Conservation (phyloP, 2,113 vertebrate species). For the Paedocypris sp. region DNA sequence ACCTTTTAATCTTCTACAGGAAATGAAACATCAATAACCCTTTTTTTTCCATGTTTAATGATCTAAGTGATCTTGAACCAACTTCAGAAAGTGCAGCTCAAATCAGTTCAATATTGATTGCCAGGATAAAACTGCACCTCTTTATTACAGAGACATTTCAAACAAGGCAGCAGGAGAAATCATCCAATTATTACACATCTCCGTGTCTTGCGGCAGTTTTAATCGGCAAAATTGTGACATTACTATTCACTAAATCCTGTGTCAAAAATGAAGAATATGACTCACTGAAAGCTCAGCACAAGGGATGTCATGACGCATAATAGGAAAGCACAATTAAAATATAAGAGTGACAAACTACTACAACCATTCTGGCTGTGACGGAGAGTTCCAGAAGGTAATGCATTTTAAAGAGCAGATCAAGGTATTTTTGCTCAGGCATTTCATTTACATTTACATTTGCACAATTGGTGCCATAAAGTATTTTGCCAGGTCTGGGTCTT, state of each 20-base stretch:
- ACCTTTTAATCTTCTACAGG: too few relatives aligned
- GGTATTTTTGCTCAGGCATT: constrained; percentile 4
- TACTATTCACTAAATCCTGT: not conserved
- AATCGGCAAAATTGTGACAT: constrained; percentile 8
- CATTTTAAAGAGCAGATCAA: constrained; percentile 7
- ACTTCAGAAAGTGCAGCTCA: not conserved
- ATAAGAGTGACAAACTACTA: not conserved
- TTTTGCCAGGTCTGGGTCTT: not conserved
- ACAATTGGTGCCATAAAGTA: not conserved
- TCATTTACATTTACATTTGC: too few relatives aligned
- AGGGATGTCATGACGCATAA: constrained; percentile 9
- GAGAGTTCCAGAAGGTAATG: constrained; percentile 14
- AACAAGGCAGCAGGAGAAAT: not conserved
- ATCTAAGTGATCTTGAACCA: too few relatives aligned
- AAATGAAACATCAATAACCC: too few relatives aligned
- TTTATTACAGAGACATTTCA: not conserved
- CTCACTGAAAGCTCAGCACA: not conserved
- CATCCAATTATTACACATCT: constrained; percentile 6
- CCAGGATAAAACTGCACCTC: not conserved
- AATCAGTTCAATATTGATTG: not conserved
- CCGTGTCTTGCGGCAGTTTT: not conserved
- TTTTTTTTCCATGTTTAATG: too few relatives aligned
- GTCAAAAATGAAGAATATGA: constrained; percentile 15
- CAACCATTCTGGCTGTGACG: not conserved
- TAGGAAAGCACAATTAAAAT: constrained; percentile 2